These are phyloP conservation scores for Prolemur simus DNA, from an alignment of 2,113 vertebrate genomes.

Conservation along the genomic window DNA sequence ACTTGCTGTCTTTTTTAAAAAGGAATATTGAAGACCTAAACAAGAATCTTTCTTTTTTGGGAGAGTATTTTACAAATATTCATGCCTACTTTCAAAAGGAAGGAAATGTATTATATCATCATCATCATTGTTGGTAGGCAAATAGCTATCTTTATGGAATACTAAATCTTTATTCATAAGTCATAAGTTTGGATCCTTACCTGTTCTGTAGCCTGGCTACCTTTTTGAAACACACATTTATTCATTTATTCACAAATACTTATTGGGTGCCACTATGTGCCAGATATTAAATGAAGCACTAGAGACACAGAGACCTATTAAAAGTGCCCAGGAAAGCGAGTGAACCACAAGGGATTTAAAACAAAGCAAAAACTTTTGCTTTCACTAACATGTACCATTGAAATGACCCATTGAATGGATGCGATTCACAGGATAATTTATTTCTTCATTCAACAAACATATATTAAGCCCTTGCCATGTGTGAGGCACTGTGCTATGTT, in stretches of 20 bases:
- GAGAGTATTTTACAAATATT: constrained; percentile 11
- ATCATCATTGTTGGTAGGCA: not conserved
- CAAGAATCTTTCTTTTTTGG: not conserved
- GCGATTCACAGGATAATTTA: not conserved
- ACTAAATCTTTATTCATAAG: not conserved
- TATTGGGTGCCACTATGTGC: not conserved
- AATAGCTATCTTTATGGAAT: not conserved
- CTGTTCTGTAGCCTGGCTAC: not conserved
- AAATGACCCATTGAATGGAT: not conserved
- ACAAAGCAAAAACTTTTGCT: not conserved
- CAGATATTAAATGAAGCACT: not conserved
- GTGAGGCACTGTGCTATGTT: not conserved
- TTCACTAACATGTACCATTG: not conserved
- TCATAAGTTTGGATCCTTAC: not conserved
- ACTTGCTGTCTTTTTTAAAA: constrained; percentile 10
- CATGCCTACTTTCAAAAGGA: not conserved
- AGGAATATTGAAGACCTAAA: not conserved
- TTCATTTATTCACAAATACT: not conserved
- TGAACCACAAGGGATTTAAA: not conserved
- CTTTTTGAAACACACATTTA: not conserved
- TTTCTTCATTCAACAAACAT: constrained; percentile 3
- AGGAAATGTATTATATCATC: not conserved
- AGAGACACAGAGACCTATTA: not conserved
- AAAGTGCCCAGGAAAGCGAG: not conserved
- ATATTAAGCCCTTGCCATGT: constrained; percentile 7